Base-by-base conservation (phyloP, 1,140 invertebrate genomes). In the Varroa destructor region DNA sequence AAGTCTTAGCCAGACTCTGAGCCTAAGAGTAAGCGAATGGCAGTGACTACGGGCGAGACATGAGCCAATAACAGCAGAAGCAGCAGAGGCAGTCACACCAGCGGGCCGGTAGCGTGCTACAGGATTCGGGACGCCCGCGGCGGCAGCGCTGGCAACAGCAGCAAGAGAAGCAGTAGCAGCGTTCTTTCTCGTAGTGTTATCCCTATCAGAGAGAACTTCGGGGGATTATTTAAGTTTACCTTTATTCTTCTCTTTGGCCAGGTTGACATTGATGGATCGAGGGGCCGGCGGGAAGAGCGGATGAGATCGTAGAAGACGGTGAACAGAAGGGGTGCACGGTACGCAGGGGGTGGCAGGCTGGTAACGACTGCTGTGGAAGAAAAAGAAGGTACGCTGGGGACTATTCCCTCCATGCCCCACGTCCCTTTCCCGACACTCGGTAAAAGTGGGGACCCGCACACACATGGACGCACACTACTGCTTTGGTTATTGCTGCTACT, bases 251-350 rank as follows among this genome's bases (percentile, higher is more conserved):
- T 40, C 61, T 37, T 67, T 40, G 12, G 40, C 61, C 61, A 67
- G 61, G 61, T 67, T 67, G 61, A 67, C 61, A 67, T 67, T 67
- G 61, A 67, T 67, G 61, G 61, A 67, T 67, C 61, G 61, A 67
- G 61, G 61, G 61, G 61, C 61, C 46, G 61, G 37, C 61, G 61
- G 61, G 61, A 67, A 40, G 61, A 67, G 37, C 61, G 61, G 61
- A 40, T 37, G 61, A 37, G 14, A 58, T 12, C 12, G 61, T 40
- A 67, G 40, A 67, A 46, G 61, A 67, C 61, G 61, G 37, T 46
- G 40, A 37, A 67, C 4, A 8, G 46, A 51, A 5, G 4, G 46
- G 46, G 8, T 3, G 46, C 46, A 8, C 46, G 46, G 46, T 5
- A 5, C 46, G 46, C 25, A 25, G 25, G 25, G 25, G 25, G 25